phyloP scores from a whole-genome alignment of 2,113 vertebrate genomes.

The Lycaon pictus region DNA sequence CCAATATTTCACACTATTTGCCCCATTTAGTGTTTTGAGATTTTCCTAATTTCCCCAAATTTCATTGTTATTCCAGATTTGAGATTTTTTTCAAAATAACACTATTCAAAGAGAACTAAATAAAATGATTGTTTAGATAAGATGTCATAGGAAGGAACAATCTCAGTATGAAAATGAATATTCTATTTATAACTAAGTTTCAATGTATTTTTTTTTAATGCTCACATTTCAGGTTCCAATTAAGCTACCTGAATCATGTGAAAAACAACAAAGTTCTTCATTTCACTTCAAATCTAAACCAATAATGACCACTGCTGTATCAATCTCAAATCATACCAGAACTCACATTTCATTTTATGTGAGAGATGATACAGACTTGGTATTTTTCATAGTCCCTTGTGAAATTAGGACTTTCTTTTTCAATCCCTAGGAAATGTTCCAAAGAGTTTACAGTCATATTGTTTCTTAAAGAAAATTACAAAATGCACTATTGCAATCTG shows the following conservation, averaged over 20 bases:
- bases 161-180: conserved; percentile 11
- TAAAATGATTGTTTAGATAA: conserved; percentile 16
- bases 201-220: background rate
- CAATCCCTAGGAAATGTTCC: background rate
- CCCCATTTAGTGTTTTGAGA: background rate
- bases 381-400: conserved; percentile 1
- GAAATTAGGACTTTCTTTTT: conserved; percentile 3
- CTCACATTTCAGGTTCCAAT: conserved; percentile 41
- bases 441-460: background rate
- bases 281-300: conserved; percentile 46
- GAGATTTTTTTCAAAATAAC: background rate
- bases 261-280: conserved; percentile 10
- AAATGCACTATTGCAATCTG: background rate
- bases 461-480: conserved; percentile 36
- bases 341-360: background rate
- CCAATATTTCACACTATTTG: background rate
- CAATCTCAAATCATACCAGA: background rate
- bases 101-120: background rate
- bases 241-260: conserved; percentile 32
- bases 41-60: conserved; percentile 41
- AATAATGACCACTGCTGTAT: background rate
- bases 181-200: conserved; percentile 21
- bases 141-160: conserved; percentile 4
- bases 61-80: background rate
- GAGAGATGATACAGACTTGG: background rate